Base-by-base conservation (phyloP, 1,140 invertebrate genomes). In the Kradibia gibbosae region DNA sequence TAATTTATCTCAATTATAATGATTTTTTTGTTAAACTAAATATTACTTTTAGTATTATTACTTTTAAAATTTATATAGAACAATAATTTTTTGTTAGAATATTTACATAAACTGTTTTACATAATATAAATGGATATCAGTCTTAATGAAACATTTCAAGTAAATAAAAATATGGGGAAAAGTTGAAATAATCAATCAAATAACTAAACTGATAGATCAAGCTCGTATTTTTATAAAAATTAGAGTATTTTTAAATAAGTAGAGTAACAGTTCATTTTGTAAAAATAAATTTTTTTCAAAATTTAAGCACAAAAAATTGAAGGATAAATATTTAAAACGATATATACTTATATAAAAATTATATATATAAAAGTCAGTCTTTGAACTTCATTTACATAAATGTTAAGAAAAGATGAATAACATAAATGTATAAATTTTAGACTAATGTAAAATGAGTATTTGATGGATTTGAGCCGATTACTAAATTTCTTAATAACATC, bases 391-490 rank as follows among this genome's bases (percentile, higher is more conserved):
- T 65, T 5, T 65, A 65, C 31, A 65, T 36, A 36, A 65, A 65
- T 65, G 15, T 36, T 8, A 36, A 5, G 17, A 65, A 36, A 36
- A 17, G 28, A 65, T 36, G 60, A 20, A 34, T 36, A 53, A 55
- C n/a, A 79, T 55, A 28, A 65, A 71, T 48, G 28, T 3, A 28
- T 1, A 22, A 71, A 53, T 73, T 53, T 73, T 55, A n/a, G 48
- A 22, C 28, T 73, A 73, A 73, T 73, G 39, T 22, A 34, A 53
- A 34, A 34, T 65, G 60, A 34, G 31, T 17, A 20, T 65, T 65
- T 65, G 60, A 65, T 65, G 60, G 60, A 65, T 65, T 36, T 20
- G 31, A 36, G 31, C 13, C 31, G 31, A 65, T 65, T 65, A 65
- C 60, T 3, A 3, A 65, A 36, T 25, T 57, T 25, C 25, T 57